Base-by-base conservation (phyloP, 2,113 vertebrate genomes). In the Colius striatus region DNA sequence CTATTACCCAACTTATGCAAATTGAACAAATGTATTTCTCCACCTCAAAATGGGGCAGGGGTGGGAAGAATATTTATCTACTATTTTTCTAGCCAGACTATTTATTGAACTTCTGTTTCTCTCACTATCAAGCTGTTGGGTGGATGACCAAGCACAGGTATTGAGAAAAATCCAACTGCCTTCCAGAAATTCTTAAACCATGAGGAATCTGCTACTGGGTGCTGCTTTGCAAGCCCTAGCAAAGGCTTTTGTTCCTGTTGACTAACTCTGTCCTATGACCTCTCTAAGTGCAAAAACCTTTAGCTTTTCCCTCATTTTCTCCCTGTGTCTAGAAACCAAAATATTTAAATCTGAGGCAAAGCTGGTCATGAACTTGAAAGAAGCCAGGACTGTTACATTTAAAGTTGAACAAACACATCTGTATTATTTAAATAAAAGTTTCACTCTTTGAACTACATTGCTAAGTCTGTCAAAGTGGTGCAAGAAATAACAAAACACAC, bases 351-450 rank as follows among this genome's bases (percentile, higher is more conserved):
- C 47, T 38, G 29, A 77, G 62, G 51, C 84, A 95, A 81, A 57
- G n/a, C 74, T 83, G 58, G 32, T 91, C 72, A 65, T 1, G 0
- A 73, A 70, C 78, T 66, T 91, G 87, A 95, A 91, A 86, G 92
- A 82, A 87, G n/a, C 63, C 93, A 95, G 93, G 16, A 70, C 60
- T 76, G 47, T 58, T 61, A 36, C 70, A 73, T 16, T 27, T n/a
- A 17, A 90, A 91, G 75, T 53, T 94, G 78, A 94, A 73, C 87
- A 94, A 87, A 91, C 77, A 80, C 62, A 65, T 87, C 54, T 94
- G 82, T 62, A 66, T 89, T 82, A 85, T 41, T 91, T 87, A 95
- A 89, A 62, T 67, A 72, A 87, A 72, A 93, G 36, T n/a, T 55
- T 82, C 26, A 45, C 19, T 65, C 78, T 75, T 47, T 45, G 20